Conservation (phyloP, 2,797 vertebrate genomes). For the Podargus strigoides region DNA sequence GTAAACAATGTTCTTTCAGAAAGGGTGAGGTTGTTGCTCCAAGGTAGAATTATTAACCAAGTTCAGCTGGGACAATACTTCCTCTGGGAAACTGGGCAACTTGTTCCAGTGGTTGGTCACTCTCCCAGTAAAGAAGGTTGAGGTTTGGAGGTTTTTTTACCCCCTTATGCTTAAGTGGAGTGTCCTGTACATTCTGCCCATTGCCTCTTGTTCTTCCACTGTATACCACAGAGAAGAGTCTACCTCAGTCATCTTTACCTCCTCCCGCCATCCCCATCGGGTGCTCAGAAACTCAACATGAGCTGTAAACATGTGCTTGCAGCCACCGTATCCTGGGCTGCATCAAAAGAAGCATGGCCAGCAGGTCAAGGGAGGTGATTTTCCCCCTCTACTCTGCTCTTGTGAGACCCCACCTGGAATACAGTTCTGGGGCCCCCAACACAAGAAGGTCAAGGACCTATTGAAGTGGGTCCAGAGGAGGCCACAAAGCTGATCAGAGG, state of each 20-base stretch:
- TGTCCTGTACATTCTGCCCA: neutral
- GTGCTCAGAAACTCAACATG: too few relatives aligned
- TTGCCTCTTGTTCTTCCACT: neutral
- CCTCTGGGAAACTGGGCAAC: neutral
- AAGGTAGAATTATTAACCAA: slow-evolving; percentile 32
- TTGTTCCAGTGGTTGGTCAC: neutral
- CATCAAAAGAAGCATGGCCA: too few relatives aligned
- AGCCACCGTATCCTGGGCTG: too few relatives aligned
- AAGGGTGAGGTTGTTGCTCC: neutral
- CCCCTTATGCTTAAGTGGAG: neutral
- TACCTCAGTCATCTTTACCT: neutral
- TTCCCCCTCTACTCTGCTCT: too few relatives aligned
- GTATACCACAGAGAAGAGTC: neutral
- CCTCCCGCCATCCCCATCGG: neutral
- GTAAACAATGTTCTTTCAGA: slow-evolving; percentile 7
- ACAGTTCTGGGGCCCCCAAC: too few relatives aligned
- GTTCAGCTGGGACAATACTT: neutral
- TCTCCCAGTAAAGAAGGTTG: neutral
- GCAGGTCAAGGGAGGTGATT: too few relatives aligned
- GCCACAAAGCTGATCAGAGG: too few relatives aligned
- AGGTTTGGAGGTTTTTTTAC: neutral
- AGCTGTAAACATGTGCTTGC: too few relatives aligned
- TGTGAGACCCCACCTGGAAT: too few relatives aligned
- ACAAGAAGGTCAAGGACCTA: too few relatives aligned
- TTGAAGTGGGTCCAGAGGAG: too few relatives aligned